These are phyloP conservation scores for Riparia riparia DNA, from an alignment of 2,113 vertebrate species.

Conservation along the genomic window DNA sequence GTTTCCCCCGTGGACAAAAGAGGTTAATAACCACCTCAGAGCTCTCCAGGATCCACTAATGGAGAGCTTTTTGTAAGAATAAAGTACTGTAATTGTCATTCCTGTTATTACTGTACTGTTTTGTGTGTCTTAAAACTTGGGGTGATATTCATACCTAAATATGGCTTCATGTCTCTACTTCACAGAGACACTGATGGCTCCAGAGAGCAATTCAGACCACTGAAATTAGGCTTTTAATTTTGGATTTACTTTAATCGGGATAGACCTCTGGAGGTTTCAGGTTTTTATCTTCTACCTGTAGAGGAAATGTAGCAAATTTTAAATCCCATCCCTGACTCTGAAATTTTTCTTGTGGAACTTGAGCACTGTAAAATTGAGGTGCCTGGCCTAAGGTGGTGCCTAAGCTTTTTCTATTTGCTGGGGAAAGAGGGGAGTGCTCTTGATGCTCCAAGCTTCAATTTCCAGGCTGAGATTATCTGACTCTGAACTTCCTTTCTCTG, in stretches of 20 bases:
- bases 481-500: not conserved
- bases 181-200: not conserved
- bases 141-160: not conserved
- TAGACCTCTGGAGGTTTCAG: not conserved
- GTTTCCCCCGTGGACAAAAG: not conserved
- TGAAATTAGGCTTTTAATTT: not conserved
- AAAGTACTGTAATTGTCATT: not conserved
- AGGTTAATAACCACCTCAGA: not conserved
- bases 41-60: not conserved
- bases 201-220: not conserved
- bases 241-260: not conserved
- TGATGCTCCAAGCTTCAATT: not conserved
- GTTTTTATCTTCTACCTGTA: not conserved
- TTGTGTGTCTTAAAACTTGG: not conserved
- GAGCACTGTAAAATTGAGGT: not conserved
- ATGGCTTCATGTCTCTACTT: accelerated
- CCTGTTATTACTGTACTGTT: not conserved
- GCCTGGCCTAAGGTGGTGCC: not conserved
- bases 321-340: not conserved
- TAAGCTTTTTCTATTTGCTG: not conserved
- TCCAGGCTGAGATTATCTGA: not conserved
- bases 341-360: not conserved
- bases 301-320: accelerated
- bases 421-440: not conserved
- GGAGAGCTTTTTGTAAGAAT: not conserved